Base-by-base conservation (phyloP, 2,113 vertebrate species). In the Gavialis gangeticus region DNA sequence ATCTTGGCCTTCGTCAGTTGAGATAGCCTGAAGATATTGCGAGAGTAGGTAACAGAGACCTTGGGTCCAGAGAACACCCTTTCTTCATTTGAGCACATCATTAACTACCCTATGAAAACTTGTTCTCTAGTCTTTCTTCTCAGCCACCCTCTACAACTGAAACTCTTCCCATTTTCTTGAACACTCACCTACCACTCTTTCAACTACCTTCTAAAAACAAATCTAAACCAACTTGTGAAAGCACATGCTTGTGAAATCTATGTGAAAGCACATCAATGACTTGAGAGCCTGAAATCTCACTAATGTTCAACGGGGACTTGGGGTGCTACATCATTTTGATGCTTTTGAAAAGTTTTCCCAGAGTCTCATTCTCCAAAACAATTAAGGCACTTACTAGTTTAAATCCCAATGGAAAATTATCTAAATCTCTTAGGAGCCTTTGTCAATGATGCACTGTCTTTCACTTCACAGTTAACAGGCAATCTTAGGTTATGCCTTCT, bases 281-380 rank as follows among this genome's bases (percentile, higher is more conserved):
- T 93, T 63, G 28, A 82, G 27, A 75, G 54, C 17, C 82, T 82
- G 5, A 64, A 34, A 86, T 60, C 4, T 67, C 84, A 85, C 83
- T 94, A 76, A 86, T 90, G 83, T 56, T 64, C 59, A 57, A 37
- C 12, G 34, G 5, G 21, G 67, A 69, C 19, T 21, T 34, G 22
- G 67, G 18, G 11, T 60, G 64, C n/a, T 87, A 85, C 80, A 37
- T 75, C 83, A 82, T 76, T 82, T 69, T 59, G 34, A 34, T 58
- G 34, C 27, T 27, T 46, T 79, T 56, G 37, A 3, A 16, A 56
- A 78, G 54, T 85, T 90, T 79, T 66, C 73, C 28, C n/a, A 83
- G 87, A 88, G 28, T 85, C 79, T 90, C 2, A 87, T 91, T 96
- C 91, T 63, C 67, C 2, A 59, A 89, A 90, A 87, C 89, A 90